Evolutionary conservation across 2,113 vertebrate species (phyloP).

Genomic region (Cheirogaleus medius): DNA sequence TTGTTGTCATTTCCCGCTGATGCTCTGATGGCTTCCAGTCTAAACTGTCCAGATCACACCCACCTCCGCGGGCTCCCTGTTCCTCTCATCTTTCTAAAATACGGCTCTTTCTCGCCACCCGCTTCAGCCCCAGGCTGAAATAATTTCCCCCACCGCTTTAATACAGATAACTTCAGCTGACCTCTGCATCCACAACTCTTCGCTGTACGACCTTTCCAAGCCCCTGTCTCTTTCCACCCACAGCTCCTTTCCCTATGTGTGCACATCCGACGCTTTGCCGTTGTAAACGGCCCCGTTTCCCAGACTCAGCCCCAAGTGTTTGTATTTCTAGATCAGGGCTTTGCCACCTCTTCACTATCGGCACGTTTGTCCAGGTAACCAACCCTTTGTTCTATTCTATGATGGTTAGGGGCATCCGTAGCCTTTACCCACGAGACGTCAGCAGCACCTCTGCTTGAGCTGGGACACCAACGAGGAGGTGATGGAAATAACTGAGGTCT

Average conservation of each 20-base stretch:
- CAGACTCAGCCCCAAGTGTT: neutral
- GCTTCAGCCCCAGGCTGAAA: neutral
- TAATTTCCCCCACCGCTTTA: neutral
- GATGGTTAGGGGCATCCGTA: neutral
- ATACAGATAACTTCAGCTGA: neutral
- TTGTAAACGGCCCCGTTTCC: neutral
- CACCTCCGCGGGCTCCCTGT: neutral
- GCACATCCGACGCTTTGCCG: neutral
- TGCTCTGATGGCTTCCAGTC: neutral
- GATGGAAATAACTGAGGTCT: neutral
- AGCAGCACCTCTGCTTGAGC: neutral
- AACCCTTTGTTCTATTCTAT: neutral
- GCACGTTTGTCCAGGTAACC: neutral
- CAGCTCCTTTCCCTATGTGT: neutral
- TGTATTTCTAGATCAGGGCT: neutral
- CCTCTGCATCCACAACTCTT: neutral
- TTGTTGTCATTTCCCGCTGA: neutral
- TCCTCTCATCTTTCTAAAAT: neutral
- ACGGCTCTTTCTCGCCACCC: neutral
- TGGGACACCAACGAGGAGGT: neutral
- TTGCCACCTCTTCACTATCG: neutral
- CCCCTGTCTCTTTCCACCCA: too few relatives aligned
- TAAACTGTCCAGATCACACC: neutral
- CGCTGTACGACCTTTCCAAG: neutral
- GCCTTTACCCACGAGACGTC: neutral